phyloP scores from a whole-genome alignment of 2,797 vertebrate genomes.

The Neopelma chrysocephalum region DNA sequence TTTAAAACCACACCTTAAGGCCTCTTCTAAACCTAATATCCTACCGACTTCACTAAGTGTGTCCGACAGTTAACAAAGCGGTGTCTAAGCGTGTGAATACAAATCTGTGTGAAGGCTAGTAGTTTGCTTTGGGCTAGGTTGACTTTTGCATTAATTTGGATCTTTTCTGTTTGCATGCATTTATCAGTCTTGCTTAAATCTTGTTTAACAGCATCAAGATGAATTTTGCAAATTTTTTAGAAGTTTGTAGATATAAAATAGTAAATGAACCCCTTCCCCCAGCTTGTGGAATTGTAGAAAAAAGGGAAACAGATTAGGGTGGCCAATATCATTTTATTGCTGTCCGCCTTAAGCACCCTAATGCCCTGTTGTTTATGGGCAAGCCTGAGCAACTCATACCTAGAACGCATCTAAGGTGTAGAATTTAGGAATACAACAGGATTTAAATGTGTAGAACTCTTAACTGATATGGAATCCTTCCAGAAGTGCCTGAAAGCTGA shows the following conservation, averaged over 20 bases:
- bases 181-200: neutral
- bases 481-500: neutral
- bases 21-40: neutral
- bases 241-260: neutral
- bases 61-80: neutral
- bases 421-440: neutral
- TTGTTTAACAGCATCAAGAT: neutral
- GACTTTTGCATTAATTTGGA: neutral
- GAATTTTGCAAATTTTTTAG: neutral
- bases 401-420: neutral
- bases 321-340: neutral
- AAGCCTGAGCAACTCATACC: neutral
- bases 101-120: neutral
- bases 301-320: neutral
- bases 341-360: neutral
- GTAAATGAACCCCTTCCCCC: neutral
- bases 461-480: neutral
- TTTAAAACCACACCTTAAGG: neutral
- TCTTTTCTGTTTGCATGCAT: neutral
- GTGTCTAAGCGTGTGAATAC: neutral
- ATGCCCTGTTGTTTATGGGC: neutral
- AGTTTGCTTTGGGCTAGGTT: neutral
- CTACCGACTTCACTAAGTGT: neutral
- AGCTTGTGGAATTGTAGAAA: neutral
- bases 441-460: neutral